Base-by-base conservation (phyloP, 2,888 invertebrate genomes). In the Zhengitettix transpicula region DNA sequence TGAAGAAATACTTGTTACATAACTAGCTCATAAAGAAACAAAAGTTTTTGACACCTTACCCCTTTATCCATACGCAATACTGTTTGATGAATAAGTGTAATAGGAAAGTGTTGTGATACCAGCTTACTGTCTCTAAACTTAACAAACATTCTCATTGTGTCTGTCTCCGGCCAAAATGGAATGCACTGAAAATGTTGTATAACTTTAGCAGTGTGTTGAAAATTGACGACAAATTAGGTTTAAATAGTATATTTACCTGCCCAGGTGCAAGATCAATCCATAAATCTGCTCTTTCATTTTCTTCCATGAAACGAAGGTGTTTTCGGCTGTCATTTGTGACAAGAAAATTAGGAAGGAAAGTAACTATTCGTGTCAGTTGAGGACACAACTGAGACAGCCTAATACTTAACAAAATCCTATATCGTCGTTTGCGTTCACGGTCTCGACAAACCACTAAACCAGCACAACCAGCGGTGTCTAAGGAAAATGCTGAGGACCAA, bases 61-160 rank as follows among this genome's bases (percentile, higher is more conserved):
- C 89, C 89, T 73, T 83, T 84, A 69, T 89, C 88, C 87, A 90
- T 88, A 67, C 89, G 76, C 5, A 91, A 76, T 5, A 89, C 87
- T 0, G 88, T 88, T 61, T 78, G 80, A 66, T 88, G 87, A 40
- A 78, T 75, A 60, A 71, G 78, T 10, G 83, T 81, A 65, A 89
- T 83, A 12, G 82, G 82, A 68, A 90, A 89, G 67, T 86, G 84
- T 65, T 88, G 88, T 0, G 89, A 89, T 1, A 83, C 82, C 7
- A 85, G 74, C 61, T 83, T 82, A 61, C 88, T 87, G 67, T 87
- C 86, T 58, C 85, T 75, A 71, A 82, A 84, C 72, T 89, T 88
- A 66, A 88, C 84, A 67, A 84, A 85, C 85, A 90, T 85, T 65
- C 80, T 80, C 84, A 87, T 85, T 0, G 85, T 83, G 63, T 85